Conservation (phyloP, 1,140 invertebrate species). For the Drosophila navojoa region DNA sequence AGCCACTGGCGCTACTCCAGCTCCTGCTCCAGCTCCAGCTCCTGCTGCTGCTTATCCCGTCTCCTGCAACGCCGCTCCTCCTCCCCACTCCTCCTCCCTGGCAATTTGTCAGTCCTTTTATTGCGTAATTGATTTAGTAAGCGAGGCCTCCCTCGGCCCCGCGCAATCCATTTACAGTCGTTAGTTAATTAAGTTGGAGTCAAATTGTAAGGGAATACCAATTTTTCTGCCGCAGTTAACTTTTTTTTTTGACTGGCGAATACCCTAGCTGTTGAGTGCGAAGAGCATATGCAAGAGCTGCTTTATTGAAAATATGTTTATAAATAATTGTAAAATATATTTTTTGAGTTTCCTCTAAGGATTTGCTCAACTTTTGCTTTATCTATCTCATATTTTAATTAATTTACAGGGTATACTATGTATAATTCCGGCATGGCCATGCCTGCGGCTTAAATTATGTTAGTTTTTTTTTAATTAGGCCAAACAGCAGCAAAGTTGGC, state of each 20-base stretch:
- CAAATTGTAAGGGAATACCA: slow-evolving; percentile 16
- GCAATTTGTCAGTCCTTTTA: slow-evolving; percentile 69
- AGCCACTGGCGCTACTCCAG: no score
- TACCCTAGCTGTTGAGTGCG: neutral
- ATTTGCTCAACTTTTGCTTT: no score
- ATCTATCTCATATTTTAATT: no score
- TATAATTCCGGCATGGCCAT: neutral
- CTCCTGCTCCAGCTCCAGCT: neutral
- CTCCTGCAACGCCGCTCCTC: neutral
- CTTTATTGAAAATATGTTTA: neutral
- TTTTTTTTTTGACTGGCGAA: neutral
- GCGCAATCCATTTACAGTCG: slow-evolving; percentile 68
- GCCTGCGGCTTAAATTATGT: slow-evolving; percentile 63
- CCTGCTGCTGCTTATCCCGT: neutral
- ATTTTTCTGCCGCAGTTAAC: neutral
- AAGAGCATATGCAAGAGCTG: neutral
- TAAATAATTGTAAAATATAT: no score
- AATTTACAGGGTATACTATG: slow-evolving; percentile 4
- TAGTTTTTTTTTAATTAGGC: slow-evolving; percentile 73
- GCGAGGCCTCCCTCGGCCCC: neutral
- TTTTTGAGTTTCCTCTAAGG: no score
- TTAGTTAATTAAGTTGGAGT: slow-evolving; percentile 67
- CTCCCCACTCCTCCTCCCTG: neutral
- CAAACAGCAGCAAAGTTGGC: slow-evolving; percentile 67
- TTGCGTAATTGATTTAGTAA: slow-evolving; percentile 74